Evolutionary conservation across 2,113 vertebrate species (phyloP).

Genomic region (Dryoscopus gambensis): DNA sequence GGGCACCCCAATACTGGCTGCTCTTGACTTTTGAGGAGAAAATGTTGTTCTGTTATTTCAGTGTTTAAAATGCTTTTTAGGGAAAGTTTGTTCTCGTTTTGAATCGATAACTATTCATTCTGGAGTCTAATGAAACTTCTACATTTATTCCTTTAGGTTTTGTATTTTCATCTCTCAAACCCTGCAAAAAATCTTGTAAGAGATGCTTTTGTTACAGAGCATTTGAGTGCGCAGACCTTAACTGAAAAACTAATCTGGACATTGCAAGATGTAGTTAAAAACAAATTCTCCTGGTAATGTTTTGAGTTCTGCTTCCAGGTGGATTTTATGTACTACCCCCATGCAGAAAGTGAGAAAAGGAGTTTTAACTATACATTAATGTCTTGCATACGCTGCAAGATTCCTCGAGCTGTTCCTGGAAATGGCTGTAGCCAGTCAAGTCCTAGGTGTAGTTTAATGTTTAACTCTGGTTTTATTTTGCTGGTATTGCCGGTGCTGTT

Average conservation of each 20-base stretch:
- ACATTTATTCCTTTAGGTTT: accelerated
- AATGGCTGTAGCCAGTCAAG: not conserved
- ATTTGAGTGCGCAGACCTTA: not conserved
- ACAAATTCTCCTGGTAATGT: not conserved
- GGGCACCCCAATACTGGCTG: not conserved
- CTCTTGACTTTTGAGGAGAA: not conserved
- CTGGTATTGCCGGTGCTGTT: not conserved
- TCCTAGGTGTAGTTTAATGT: not conserved
- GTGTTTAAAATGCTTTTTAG: not conserved
- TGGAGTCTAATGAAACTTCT: not conserved
- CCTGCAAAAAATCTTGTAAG: not conserved
- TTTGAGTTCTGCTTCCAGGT: not conserved
- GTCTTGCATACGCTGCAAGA: not conserved
- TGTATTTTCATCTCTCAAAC: not conserved
- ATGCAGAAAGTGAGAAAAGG: not conserved
- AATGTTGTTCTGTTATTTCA: not conserved
- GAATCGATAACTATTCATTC: not conserved
- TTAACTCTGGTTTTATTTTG: not conserved
- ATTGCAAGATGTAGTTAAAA: not conserved
- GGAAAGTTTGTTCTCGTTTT: not conserved
- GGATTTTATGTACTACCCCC: not conserved
- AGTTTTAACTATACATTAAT: not conserved
- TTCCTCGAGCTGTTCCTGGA: not conserved
- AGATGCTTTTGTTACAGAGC: not conserved
- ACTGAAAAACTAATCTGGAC: not conserved